Base-by-base conservation (phyloP, 2,113 vertebrate genomes). In the Epinephelus fuscoguttatus region DNA sequence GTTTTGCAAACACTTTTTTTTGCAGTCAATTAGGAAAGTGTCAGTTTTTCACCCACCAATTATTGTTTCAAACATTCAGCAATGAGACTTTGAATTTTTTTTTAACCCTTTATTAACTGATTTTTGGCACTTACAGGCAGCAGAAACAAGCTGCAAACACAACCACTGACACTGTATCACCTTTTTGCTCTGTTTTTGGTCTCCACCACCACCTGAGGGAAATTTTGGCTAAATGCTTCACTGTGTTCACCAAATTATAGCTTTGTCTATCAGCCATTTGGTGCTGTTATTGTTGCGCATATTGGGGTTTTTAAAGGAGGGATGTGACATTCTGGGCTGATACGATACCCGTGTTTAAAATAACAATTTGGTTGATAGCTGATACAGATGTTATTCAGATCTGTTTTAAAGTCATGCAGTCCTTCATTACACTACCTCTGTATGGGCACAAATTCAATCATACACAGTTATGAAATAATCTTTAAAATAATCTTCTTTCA, bases 1-100 rank as follows among this genome's bases (percentile, higher is more conserved):
- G 11, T 79, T 79, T 72, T 81, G 52, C 12, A 71, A 70, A 70
- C 49, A 53, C 12, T 10, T 50, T 23, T 30, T 30, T 68, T 70
- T 50, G 40, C 25, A 30, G 23, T 71, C 21, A 21, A 2, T 52
- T 59, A 21, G 21, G 47, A 73, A 49, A 21, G 56, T 62, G 62
- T 75, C 33, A 37, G 27, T 57, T 40, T 23, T 18, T 49, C 40
- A 42, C 17, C 6, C 6, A 49, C 62, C 27, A 53, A 19, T 52
- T 25, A 45, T 66, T 23, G 5, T 40, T 23, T 61, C 13, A 25
- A 45, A 45, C 0, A 62, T 7, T 68, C 55, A 1, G 4, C 19
- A 37, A 15, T 30, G 45, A 6, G 3, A 53, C 33, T 14, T 55
- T 57, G 2, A 11, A 6, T 18, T 47, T 4, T 14, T 70, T 40